phyloP scores from a whole-genome alignment of 1,140 invertebrate species.

The Lepidostoma basale region DNA sequence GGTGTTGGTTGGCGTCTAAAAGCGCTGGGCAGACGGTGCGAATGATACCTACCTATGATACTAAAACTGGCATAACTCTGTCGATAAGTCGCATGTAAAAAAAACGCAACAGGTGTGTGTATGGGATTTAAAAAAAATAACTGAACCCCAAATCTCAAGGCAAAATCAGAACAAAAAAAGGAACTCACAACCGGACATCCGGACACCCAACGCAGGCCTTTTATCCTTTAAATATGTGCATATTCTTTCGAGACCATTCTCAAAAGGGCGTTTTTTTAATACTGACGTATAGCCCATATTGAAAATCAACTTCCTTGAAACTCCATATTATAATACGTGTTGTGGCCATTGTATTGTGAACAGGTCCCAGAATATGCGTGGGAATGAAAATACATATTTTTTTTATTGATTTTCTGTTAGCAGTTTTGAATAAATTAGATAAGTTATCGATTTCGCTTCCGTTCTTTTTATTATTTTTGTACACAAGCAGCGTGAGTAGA shows the following conservation, averaged over 20 bases:
- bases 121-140: constrained; percentile 13
- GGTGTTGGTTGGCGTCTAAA: no score
- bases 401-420: neutral
- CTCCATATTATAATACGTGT: constrained; percentile 5
- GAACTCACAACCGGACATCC: constrained; percentile 45
- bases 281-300: neutral
- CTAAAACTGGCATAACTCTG: no score
- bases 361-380: constrained; percentile 2
- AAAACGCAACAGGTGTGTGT: no score
- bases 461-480: neutral
- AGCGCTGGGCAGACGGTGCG: no score
- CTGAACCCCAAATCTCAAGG: constrained; percentile 12
- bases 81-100: no score
- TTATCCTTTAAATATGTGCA: constrained; percentile 43
- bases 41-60: no score
- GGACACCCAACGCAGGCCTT: constrained; percentile 32
- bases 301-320: constrained; percentile 23
- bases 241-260: constrained; percentile 29
- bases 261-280: neutral
- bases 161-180: constrained; percentile 27
- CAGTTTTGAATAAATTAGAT: constrained; percentile 12
- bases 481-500: no score
- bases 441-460: constrained; percentile 8
- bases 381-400: neutral
- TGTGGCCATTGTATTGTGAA: neutral